These are phyloP conservation scores for Steatocranus sp. DNA, from an alignment of 2,797 vertebrate species.

Conservation along the genomic window DNA sequence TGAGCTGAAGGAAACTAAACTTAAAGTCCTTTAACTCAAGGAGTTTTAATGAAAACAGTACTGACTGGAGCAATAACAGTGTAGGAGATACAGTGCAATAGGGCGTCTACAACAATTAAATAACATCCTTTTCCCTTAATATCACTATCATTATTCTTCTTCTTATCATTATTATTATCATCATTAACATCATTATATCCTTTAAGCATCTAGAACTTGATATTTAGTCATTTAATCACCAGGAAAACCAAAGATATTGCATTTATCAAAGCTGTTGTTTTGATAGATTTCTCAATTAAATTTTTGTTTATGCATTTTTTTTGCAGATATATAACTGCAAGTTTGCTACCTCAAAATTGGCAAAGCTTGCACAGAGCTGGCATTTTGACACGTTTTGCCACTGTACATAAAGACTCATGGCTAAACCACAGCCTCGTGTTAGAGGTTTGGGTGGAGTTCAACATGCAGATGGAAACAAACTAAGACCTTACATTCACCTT, in stretches of 20 bases:
- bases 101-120: background rate
- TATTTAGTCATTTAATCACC: background rate
- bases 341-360: accelerated
- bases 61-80: background rate
- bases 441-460: background rate
- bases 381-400: background rate
- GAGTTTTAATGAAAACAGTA: background rate
- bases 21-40: background rate
- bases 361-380: background rate
- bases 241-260: background rate
- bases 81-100: background rate
- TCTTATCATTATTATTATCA: background rate
- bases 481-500: background rate
- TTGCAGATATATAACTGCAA: background rate
- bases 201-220: background rate
- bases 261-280: background rate
- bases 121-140: background rate
- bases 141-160: background rate
- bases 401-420: background rate
- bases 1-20: background rate
- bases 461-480: background rate
- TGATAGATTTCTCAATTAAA: background rate
- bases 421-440: background rate
- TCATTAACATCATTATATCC: background rate
- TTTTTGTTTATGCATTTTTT: background rate